A percentile compares a stretch with the other conserved stretches of the same genome.
phyloP scores from a whole-genome alignment of 2,888 invertebrate genomes.

The Malthinus seriepunctatus region DNA sequence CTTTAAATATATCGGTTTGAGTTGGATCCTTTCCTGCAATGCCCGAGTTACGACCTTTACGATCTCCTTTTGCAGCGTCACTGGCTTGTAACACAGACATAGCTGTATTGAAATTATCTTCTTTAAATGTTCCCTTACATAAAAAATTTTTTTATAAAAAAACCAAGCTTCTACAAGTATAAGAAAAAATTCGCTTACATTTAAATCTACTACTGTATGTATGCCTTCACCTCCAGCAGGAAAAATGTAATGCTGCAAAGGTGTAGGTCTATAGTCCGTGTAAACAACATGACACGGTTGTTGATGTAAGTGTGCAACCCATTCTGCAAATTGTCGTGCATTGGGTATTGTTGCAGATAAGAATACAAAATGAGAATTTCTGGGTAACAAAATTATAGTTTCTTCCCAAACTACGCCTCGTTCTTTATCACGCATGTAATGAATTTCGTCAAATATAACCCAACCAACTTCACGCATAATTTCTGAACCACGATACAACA shows the following conservation, averaged over 20 bases:
- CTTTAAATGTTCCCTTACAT: slow-evolving; percentile 92
- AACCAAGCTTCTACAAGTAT: too few species aligned
- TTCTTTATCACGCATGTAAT: slow-evolving; percentile 99
- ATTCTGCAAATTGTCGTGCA: slow-evolving; percentile 93
- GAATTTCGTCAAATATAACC: slow-evolving; percentile 99
- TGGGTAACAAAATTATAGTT: slow-evolving; percentile 94
- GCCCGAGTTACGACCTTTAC: slow-evolving; percentile 76
- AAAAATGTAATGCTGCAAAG: slow-evolving; percentile 97
- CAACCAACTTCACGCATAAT: slow-evolving; percentile 99
- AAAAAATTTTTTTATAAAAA: too few species aligned
- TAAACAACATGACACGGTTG: slow-evolving; percentile 99
- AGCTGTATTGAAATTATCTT: slow-evolving; percentile 97
- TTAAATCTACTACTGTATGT: slow-evolving; percentile 94
- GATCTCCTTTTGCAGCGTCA: slow-evolving; percentile 82
- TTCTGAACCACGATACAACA: slow-evolving; percentile 98
- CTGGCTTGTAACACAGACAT: slow-evolving; percentile 83
- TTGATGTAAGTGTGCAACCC: slow-evolving; percentile 92
- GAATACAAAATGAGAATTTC: slow-evolving; percentile 98
- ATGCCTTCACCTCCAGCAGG: slow-evolving; percentile 96
- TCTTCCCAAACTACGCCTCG: slow-evolving; percentile 99
- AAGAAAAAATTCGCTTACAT: slow-evolving; percentile 58
- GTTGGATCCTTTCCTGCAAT: slow-evolving; percentile 63
- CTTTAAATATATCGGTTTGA: slow-evolving; percentile 90
- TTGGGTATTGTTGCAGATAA: slow-evolving; percentile 99
- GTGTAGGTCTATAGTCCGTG: slow-evolving; percentile 97